Evolutionary conservation across 35 echinoderm and acorn worm species (phyloP), one percentile per base, ranked within the genome.

Genomic region (Anneissia japonica): DNA sequence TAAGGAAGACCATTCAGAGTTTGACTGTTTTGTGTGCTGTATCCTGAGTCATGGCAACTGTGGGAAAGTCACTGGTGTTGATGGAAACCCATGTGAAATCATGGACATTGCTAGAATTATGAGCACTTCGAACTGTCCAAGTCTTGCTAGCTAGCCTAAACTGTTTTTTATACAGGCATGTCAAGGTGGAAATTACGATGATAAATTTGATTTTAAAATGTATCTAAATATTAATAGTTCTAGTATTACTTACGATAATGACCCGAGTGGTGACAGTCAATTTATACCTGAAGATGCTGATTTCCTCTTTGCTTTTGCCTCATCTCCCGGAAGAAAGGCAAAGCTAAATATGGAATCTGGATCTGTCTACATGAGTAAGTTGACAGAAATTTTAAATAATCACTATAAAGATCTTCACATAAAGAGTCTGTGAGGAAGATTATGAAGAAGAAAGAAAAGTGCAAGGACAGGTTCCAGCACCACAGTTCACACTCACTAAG

Each of bases 391-490:
- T 23, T 64, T 64, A 1, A 64, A 9, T 16, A 64, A 64, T 9
- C 51, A 64, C 19, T 64, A 64, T 23, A 64, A 64, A 64, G 19
- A 64, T 16, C 26, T 64, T 16, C 10, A 64, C 26, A 23, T 64
- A 64, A 9, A 19, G 26, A 64, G 51, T 23, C 11, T 64, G 51
- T 26, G 26, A 23, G 19, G 21, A 64, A 23, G 51, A 19, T 26
- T 64, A 23, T 64, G 19, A 64, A 64, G 51, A 64, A 26, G 51
- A 64, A 23, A 19, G 11, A 7, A 16, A 45, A 45, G 40, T 4
- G 16, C 7, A 41, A 14, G 72, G 72, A n/a, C 88, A 90, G 74
- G 74, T 90, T 37, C 72, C 88, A 35, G 88, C 88, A 38, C 88
- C 88, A 29, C 74, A 74, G 10, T 41, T 26, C 28, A 90, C 88